Conservation (phyloP, 2,113 vertebrate genomes). For the Myotis lucifugus region DNA sequence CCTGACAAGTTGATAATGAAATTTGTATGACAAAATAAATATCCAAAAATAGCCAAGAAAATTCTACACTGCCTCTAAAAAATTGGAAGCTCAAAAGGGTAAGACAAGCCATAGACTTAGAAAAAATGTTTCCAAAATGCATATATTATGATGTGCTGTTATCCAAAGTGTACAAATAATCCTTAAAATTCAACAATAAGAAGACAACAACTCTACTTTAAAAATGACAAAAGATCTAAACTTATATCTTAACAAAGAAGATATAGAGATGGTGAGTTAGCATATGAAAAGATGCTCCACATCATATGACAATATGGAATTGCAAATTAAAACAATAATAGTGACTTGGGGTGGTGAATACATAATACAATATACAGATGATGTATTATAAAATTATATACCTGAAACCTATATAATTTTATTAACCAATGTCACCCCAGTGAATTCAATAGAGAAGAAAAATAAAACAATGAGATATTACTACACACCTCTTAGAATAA, state of each 20-base stretch:
- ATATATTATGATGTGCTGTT: background rate
- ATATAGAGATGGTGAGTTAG: background rate
- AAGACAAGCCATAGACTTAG: background rate
- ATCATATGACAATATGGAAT: background rate
- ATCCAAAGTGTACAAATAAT: background rate
- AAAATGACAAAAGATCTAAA: background rate
- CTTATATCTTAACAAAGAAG: background rate
- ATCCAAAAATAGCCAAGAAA: background rate
- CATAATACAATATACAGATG: too few relatives aligned
- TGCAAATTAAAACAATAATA: background rate
- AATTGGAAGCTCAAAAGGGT: background rate
- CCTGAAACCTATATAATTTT: too few relatives aligned
- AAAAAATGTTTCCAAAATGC: background rate
- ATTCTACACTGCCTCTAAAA: background rate
- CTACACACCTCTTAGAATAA: background rate
- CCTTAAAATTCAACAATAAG: background rate
- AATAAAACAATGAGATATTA: background rate
- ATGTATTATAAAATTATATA: too few relatives aligned
- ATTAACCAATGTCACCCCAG: too few relatives aligned
- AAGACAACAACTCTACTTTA: background rate
- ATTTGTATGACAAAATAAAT: background rate
- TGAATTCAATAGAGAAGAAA: too few relatives aligned
- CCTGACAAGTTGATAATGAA: conserved; percentile 26
- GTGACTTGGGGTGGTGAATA: too few relatives aligned
- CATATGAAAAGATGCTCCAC: background rate